Conservation (phyloP, 2,797 vertebrate species). For the Champsocephalus gunnari region DNA sequence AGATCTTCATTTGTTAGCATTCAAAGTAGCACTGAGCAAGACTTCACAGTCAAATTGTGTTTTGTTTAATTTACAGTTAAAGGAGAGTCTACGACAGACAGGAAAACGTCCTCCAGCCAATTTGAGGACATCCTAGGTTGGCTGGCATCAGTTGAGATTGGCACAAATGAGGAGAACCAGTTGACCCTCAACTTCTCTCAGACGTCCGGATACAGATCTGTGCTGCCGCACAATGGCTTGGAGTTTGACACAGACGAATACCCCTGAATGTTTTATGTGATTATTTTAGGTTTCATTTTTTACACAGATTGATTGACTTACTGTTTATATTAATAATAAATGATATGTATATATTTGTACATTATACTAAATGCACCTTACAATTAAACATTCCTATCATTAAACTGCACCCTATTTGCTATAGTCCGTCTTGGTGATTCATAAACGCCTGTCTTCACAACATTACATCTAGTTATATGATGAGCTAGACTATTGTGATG, state of each 20-base stretch:
- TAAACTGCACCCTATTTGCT: neutral
- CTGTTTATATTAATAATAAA: neutral
- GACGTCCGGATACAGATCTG: conserved; percentile 60
- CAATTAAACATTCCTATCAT: neutral
- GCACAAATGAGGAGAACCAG: conserved; percentile 28
- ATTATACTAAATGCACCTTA: neutral
- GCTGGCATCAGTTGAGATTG: conserved; percentile 38
- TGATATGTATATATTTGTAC: neutral
- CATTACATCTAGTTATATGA: neutral
- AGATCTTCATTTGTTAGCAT: neutral
- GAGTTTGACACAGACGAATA: neutral
- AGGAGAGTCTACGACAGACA: neutral
- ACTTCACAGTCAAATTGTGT: neutral
- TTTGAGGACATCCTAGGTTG: conserved; percentile 42
- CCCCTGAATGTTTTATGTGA: neutral
- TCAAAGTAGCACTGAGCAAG: neutral
- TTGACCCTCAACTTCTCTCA: conserved; percentile 48
- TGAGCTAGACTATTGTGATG: neutral
- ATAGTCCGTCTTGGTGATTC: neutral
- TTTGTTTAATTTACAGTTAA: conserved; percentile 48
- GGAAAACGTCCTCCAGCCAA: neutral
- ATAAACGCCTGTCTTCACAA: neutral
- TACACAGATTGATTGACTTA: neutral
- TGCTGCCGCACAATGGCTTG: rapidly evolving
- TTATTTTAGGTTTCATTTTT: neutral